Evolutionary conservation across 2,113 vertebrate genomes (phyloP).

Genomic region (Athene noctua): DNA sequence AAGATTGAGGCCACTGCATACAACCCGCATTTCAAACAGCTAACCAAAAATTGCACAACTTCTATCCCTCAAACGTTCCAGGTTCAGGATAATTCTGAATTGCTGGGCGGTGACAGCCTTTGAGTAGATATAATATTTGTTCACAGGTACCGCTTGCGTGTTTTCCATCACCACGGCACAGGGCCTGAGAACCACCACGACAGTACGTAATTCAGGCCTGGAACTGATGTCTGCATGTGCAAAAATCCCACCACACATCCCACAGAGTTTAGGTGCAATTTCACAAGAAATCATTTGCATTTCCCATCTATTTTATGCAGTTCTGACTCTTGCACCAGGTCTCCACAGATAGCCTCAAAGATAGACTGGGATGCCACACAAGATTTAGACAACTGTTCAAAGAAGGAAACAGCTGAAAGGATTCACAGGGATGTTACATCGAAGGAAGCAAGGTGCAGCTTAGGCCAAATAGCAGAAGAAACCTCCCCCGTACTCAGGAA

Average conservation of each 20-base stretch:
- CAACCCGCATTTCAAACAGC: background rate
- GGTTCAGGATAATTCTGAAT: background rate
- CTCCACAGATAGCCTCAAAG: background rate
- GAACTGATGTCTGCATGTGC: background rate
- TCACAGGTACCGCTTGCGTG: background rate
- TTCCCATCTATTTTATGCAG: background rate
- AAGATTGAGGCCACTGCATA: conserved; percentile 17
- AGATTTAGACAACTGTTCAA: background rate
- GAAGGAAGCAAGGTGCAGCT: background rate
- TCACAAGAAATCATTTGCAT: background rate
- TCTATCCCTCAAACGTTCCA: background rate
- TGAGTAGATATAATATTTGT: background rate
- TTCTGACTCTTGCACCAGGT: background rate
- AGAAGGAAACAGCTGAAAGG: background rate
- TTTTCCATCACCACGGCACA: background rate
- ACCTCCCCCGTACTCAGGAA: background rate
- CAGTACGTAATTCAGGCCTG: fast-evolving
- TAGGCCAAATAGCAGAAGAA: background rate
- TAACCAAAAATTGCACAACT: background rate
- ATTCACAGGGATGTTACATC: background rate
- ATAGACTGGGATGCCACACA: background rate
- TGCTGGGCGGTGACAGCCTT: background rate
- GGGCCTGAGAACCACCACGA: fast-evolving
- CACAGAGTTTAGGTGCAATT: background rate
- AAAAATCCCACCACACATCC: background rate